Base-by-base conservation (phyloP, 2,888 invertebrate species). In the Clostera curtula region DNA sequence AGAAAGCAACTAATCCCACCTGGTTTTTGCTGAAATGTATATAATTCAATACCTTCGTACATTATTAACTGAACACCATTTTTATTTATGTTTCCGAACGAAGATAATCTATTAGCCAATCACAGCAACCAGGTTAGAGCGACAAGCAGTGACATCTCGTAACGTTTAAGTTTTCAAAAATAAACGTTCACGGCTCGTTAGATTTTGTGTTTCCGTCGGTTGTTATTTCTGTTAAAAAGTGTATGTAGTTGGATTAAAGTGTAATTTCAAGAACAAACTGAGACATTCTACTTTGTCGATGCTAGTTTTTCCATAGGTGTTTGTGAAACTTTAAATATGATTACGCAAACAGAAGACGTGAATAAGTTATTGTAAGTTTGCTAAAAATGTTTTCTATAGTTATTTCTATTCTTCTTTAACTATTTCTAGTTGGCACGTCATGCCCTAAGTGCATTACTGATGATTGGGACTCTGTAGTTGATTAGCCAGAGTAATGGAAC, bases 311-410 rank as follows among this genome's bases (percentile, higher is more conserved):
- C 31, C 41, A 4, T 12, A 36, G 29, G 36, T 24, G 27, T 13
- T 25, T 32, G 31, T 31, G 12, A 29, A 19, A 24, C 16, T 21
- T 15, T 22, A 19, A 54, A 43, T 51, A 79, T 79, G 77, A 60
- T 58, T 34, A 53, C 56, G 17, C 32, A 60, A 31, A 53, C 58
- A 6, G 68, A 71, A 42, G 68, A 77, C 36, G 66, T 75, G 37
- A 59, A 60, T 34, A 61, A 59, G 46, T 56, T 75, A 31, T 77
- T 77, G 79, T 79, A 64, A 79, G 79, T 79, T 5, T 10, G 12
- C n/a, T 19, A 12, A n/a, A 19, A 23, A 23, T 19, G 13, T 28
- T 22, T 24, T 12, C 12, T 8, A 24, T 8, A n/a, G n/a, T n/a
- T n/a, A n/a, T n/a, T n/a, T n/a, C n/a, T n/a, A n/a, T n/a, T n/a